These are phyloP conservation scores for Antedon mediterranea DNA, from an alignment of 53 echinoderm and acorn worm species.

Conservation along the genomic window DNA sequence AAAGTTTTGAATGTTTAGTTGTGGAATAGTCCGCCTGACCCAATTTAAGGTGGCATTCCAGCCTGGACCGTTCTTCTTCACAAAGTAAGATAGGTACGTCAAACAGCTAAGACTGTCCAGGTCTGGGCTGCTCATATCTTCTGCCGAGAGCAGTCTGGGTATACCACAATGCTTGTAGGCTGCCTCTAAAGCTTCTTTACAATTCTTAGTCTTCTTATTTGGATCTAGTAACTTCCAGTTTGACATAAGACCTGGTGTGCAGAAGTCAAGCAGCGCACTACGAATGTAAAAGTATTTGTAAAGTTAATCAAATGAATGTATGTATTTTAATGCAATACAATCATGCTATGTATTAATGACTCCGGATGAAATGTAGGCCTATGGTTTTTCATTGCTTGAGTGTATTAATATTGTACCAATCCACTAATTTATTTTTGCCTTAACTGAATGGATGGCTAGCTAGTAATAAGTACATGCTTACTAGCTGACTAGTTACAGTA, in stretches of 20 bases:
- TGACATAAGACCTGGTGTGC: conserved; percentile 44
- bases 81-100: conserved; percentile 86
- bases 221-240: conserved; percentile 46
- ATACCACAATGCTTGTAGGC: conserved; percentile 71
- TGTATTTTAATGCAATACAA: too few relatives aligned
- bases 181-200: conserved; percentile 42
- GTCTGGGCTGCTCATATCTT: conserved; percentile 64
- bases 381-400: too few relatives aligned
- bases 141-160: conserved; percentile 68
- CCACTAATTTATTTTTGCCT: too few relatives aligned
- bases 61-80: conserved; percentile 76
- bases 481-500: too few relatives aligned
- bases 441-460: too few relatives aligned
- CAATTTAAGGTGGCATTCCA: conserved; percentile 97
- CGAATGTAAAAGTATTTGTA: too few relatives aligned
- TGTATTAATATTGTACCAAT: too few relatives aligned
- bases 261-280: conserved; percentile 81
- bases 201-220: conserved; percentile 48
- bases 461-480: too few relatives aligned
- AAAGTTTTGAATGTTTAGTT: conserved; percentile 79
- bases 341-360: too few relatives aligned
- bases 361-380: too few relatives aligned
- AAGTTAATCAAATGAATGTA: too few relatives aligned
- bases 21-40: conserved; percentile 67
- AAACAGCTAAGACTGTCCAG: conserved; percentile 65